Base-by-base conservation (phyloP, 2,797 vertebrate species). In the Sebastes nivosus region DNA sequence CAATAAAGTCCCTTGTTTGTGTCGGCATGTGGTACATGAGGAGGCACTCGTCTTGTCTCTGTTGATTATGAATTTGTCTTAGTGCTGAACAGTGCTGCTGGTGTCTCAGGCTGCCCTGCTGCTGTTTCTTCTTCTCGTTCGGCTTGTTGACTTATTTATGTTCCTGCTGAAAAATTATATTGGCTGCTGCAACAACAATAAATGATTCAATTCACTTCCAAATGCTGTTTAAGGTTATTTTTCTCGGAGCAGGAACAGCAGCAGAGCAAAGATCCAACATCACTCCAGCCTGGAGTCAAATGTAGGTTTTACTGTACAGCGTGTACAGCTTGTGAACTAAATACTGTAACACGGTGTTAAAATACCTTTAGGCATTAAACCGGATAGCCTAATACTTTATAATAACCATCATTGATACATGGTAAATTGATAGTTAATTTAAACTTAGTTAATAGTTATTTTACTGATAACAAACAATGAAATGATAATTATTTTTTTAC, bases 181-280 rank as follows among this genome's bases (percentile, higher is more conserved):
- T 12, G 30, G 63, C 61, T 50, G 38, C 70, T 60, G 71, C 71
- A 38, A 4, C 80, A 68, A n/a, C 30, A 80, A 80, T 85, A 65
- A 85, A 87, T 72, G 80, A 82, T 82, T 78, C 5, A 73, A 12
- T 67, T 76, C 29, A 18, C 38, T 75, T 74, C 12, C 24, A 22
- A 16, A 77, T 80, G 76, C 73, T 77, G 75, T 82, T 79, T 75
- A 36, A 77, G 79, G 71, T 42, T 75, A 61, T 63, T 72, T 74
- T 67, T 75, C 59, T 72, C 8, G 0, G 38, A 55, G 30, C 20
- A 24, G 63, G 32, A 46, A 22, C 38, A 29, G 18, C 57, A 57
- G 72, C 58, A 13, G 20, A 50, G 46, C 36, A 64, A 64, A 58
- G 30, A 29, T 60, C 29, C 32, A 57, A 13, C n/a, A 16, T 55